Evolutionary conservation across 2,797 vertebrate genomes (phyloP).

Genomic region (Cheirogaleus major): DNA sequence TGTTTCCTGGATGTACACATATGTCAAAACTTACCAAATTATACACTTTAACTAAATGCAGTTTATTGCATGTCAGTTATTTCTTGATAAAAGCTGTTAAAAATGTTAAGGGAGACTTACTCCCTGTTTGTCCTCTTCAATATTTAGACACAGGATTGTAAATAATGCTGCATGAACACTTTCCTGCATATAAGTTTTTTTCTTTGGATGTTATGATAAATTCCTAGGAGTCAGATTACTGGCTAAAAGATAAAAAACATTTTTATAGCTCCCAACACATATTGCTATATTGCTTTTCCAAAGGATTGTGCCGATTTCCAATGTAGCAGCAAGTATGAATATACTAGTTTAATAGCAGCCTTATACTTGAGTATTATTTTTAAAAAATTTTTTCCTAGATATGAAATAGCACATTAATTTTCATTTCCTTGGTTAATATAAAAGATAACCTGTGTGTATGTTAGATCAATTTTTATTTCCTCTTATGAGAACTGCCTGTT

Average conservation of each 20-base stretch:
- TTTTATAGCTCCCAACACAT: constrained; percentile 1
- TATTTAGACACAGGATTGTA: background rate
- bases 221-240: background rate
- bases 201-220: constrained; percentile 26
- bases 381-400: background rate
- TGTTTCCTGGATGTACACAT: background rate
- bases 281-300: constrained; percentile 17
- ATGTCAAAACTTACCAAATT: background rate
- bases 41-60: background rate
- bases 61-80: background rate
- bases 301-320: constrained; percentile 6
- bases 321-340: background rate
- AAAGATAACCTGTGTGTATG: background rate
- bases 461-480: constrained; percentile 34
- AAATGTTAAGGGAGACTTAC: background rate
- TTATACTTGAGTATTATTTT: constrained; percentile 2
- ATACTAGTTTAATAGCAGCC: background rate
- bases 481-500: constrained; percentile 30
- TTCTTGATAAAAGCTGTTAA: background rate
- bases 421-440: constrained; percentile 31
- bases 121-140: background rate
- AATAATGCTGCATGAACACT: background rate
- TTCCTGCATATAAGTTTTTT: background rate
- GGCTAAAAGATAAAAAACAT: background rate
- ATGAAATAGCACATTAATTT: constrained; percentile 28